Conservation (phyloP, 2,113 vertebrate species). For the Melanerpes formicivorus region DNA sequence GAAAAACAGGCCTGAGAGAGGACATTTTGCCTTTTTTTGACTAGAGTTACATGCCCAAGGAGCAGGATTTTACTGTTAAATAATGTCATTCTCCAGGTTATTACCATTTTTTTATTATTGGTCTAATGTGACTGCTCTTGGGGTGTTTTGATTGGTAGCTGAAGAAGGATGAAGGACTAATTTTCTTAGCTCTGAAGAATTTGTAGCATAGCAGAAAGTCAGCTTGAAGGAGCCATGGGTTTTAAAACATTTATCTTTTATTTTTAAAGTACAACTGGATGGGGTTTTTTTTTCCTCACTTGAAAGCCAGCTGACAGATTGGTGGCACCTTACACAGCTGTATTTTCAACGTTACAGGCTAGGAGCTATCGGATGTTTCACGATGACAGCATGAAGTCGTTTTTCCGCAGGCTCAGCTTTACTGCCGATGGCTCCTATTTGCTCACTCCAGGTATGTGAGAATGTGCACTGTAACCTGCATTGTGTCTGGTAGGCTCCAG, state of each 20-base stretch:
- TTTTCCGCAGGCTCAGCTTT: conserved; percentile 94
- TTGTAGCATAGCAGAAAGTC: background rate
- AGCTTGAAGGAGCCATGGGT: background rate
- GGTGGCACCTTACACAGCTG: background rate
- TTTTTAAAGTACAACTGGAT: background rate
- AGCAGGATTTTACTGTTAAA: background rate
- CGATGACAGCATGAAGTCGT: conserved; percentile 97
- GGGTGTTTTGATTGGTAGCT: conserved; percentile 8
- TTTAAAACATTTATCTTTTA: background rate
- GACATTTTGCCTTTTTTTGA: background rate
- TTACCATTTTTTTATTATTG: background rate
- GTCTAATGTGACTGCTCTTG: background rate
- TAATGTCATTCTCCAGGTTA: background rate
- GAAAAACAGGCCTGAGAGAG: background rate
- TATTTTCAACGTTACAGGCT: conserved; percentile 63
- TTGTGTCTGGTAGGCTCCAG: background rate
- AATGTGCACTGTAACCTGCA: rapidly evolving
- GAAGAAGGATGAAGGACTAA: background rate
- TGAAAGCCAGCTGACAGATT: background rate
- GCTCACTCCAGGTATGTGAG: conserved; percentile 86
- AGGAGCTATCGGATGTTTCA: conserved; percentile 94
- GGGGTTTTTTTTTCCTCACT: background rate
- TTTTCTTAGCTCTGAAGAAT: conserved; percentile 19
- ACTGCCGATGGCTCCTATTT: conserved; percentile 94
- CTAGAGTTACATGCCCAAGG: background rate